Base-by-base conservation (phyloP, 2,888 invertebrate genomes). In the Poecilus cupreus region DNA sequence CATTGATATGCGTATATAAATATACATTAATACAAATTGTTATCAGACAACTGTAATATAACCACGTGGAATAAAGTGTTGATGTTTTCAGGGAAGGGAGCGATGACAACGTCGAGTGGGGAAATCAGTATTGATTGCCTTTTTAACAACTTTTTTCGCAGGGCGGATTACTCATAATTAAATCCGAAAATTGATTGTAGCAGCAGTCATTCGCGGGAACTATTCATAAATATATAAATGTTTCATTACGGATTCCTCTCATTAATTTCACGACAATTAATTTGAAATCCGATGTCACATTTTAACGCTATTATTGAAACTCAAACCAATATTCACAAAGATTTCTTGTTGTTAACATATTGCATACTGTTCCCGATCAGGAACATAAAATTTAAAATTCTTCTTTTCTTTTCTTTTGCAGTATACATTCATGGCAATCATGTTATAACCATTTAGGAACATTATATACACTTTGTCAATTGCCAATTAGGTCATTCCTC, bases 1-100 rank as follows among this genome's bases (percentile, higher is more conserved):
- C 86, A 87, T 88, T 87, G 87, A 88, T 87, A 87, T 85, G 86
- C 86, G 86, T 86, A 86, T 87, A 87, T 87, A 87, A 87, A 87
- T 88, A 87, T 87, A 87, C 87, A 88, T 88, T 88, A 87, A 87
- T 88, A 88, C 87, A 87, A 87, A 88, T 87, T 86, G 87, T 86
- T 86, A 80, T 80, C 80, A 80, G 80, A 80, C 80, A 72, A 80
- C 82, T 82, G 82, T 80, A 82, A 80, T 77, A 78, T 80, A 80
- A 75, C 81, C 72, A 72, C 72, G 72, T 46, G 72, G 72, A 72
- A 72, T 72, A 46, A 72, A 72, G 72, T 72, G 72, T 72, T 72
- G 72, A 72, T 72, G 72, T 72, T 72, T 72, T 72, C 22, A 24
- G 22, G 70, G 10, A 6, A 24, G 13, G 16, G 24, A 24, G 49